These are phyloP conservation scores for Cariama cristata DNA, from an alignment of 2,113 vertebrate species.

Conservation along the genomic window DNA sequence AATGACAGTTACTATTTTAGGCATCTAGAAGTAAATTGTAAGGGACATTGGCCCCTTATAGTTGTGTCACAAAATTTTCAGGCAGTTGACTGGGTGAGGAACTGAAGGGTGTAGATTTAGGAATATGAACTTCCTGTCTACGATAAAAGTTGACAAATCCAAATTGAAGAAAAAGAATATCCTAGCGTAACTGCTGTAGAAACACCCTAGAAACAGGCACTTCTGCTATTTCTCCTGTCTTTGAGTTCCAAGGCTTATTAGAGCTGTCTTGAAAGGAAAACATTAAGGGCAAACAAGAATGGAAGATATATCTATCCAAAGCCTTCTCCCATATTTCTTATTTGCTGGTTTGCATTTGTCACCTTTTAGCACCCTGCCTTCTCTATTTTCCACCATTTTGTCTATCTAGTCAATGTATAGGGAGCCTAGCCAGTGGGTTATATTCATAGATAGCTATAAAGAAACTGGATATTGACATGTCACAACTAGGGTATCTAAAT, in stretches of 20 bases:
- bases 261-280: background rate
- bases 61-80: background rate
- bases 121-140: background rate
- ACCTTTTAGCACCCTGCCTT: background rate
- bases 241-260: background rate
- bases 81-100: background rate
- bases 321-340: background rate
- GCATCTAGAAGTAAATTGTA: background rate
- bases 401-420: background rate
- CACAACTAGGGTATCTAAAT: background rate
- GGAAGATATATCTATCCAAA: background rate
- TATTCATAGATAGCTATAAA: background rate
- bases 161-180: background rate
- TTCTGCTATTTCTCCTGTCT: background rate
- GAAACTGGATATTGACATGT: background rate
- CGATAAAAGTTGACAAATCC: background rate
- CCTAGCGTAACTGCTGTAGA: background rate
- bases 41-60: accelerated
- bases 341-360: background rate
- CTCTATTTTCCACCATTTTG: background rate
- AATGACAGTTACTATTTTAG: background rate
- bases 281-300: background rate
- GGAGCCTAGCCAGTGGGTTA: background rate
- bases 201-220: background rate
- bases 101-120: background rate